Evolutionary conservation across 2,888 invertebrate species (phyloP), one percentile per base, ranked within the genome.

Genomic region (Drymonia ruficornis): DNA sequence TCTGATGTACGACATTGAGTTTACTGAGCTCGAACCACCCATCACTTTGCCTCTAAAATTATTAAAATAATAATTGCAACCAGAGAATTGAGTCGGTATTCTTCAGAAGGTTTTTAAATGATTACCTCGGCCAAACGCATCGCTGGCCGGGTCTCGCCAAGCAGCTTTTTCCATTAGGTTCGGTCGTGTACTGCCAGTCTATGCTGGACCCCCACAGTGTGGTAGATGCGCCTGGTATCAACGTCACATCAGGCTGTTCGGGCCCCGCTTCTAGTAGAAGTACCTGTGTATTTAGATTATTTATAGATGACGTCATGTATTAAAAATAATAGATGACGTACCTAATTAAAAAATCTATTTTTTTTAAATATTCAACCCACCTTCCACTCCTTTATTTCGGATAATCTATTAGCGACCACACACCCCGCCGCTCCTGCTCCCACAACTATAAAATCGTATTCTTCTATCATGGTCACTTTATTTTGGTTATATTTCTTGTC

Each of bases 11-110:
- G 93, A 93, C 92, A 96, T 87, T 56, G 94, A 94, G 78, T 96
- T 95, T 23, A 95, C 92, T 4, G 94, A 85, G 47, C 95, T 95
- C 0, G 94, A 93, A 0, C 96, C 96, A 0, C 96, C 96, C 91
- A 96, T 93, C 12, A 94, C 91, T 80, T 94, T 94, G 1, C 94
- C 94, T 53, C 94, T 91, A 66, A 15, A 81, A 76, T 42, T 28
- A 46, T 50, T 42, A 2, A 23, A 23, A 23, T 23, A 7, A 23
- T 23, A 23, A 23, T 23, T 2, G 7, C 23, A 23, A 23, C 6
- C 23, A 23, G 23, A 4, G 7, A 23, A 23, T 7, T 23, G 7
- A 7, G 7, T 23, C 23, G 23, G 23, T 23, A 23, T 23, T 23
- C 23, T 0, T 2, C 23, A 23, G 23, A 6, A 23, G n/a, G n/a